These are phyloP conservation scores for Cryptoblepharus egeriae DNA, from an alignment of 2,797 vertebrate genomes.

Conservation along the genomic window DNA sequence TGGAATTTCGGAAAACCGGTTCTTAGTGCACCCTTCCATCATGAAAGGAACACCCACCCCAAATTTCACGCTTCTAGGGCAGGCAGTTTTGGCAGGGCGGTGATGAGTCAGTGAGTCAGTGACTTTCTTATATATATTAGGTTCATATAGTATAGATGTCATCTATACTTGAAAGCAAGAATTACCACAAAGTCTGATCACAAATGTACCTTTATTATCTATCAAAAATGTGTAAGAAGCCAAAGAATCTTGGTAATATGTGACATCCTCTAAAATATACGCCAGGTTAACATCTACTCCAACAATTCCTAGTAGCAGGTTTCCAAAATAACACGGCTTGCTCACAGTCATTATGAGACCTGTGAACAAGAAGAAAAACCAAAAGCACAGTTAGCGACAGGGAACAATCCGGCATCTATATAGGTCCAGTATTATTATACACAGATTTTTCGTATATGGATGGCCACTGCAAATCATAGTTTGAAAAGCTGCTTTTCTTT, in stretches of 20 bases:
- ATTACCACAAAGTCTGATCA: neutral
- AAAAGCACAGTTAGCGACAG: neutral
- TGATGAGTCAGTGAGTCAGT: too few relatives aligned
- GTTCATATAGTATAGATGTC: neutral
- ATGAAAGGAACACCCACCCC: too few relatives aligned
- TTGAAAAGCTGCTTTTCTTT: too few relatives aligned
- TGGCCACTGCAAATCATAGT: too few relatives aligned
- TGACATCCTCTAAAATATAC: constrained; percentile 97
- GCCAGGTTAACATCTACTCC: constrained; percentile 97
- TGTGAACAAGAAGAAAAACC: constrained; percentile 62
- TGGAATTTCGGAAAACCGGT: too few relatives aligned
- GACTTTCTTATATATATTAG: too few relatives aligned
- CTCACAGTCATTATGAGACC: constrained; percentile 98
- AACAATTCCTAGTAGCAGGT: constrained; percentile 94
- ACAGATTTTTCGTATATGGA: too few relatives aligned
- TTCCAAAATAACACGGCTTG: constrained; percentile 97
- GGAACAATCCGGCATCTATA: neutral
- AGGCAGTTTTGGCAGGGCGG: too few relatives aligned
- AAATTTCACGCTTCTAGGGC: too few relatives aligned
- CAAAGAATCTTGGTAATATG: constrained; percentile 97
- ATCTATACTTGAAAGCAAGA: neutral
- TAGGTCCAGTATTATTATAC: too few relatives aligned
- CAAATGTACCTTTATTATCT: constrained; percentile 93
- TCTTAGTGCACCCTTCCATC: too few relatives aligned
- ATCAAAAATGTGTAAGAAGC: constrained; percentile 98